Evolutionary conservation across 2,888 invertebrate genomes (phyloP).

Genomic region (Andrena praecox): DNA sequence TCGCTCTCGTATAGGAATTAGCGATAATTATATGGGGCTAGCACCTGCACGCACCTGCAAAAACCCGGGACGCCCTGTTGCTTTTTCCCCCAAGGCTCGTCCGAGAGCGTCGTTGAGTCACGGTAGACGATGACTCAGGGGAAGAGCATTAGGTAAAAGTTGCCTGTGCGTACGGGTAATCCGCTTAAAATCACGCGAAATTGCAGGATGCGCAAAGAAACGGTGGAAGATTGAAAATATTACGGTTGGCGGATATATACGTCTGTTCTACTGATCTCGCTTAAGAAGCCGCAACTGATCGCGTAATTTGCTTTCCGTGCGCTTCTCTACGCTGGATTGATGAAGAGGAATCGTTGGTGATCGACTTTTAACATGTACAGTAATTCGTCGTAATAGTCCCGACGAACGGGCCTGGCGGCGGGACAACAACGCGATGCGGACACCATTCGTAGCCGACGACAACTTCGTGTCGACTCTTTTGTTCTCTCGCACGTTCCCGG

Average conservation of each 20-base stretch:
- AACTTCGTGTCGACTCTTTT: too few species aligned
- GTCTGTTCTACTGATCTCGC: neutral
- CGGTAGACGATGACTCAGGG: slow-evolving; percentile 48
- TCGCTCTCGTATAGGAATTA: slow-evolving; percentile 73
- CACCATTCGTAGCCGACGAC: too few species aligned
- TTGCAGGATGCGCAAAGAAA: slow-evolving; percentile 17
- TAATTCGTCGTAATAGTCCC: too few species aligned
- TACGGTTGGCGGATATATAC: neutral
- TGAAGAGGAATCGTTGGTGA: neutral
- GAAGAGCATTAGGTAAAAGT: slow-evolving; percentile 28
- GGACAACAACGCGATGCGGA: too few species aligned
- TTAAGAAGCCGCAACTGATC: neutral
- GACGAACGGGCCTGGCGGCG: too few species aligned
- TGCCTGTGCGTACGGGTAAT: slow-evolving; percentile 7
- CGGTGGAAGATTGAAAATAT: neutral
- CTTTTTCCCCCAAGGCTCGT: slow-evolving; percentile 37
- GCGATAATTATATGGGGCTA: slow-evolving; percentile 72
- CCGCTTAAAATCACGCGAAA: slow-evolving; percentile 18
- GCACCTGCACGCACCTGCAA: slow-evolving; percentile 73
- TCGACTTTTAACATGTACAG: neutral
- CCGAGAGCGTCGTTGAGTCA: slow-evolving; percentile 42
- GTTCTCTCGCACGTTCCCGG: too few species aligned
- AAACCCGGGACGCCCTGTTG: slow-evolving; percentile 59
- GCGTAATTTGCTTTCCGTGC: slow-evolving; percentile 2
- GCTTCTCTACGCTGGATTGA: neutral